A percentile compares a stretch with the other conserved stretches of the same genome.
Evolutionary conservation across 2,888 invertebrate genomes (phyloP).

Genomic region (Tetragnatha montana): DNA sequence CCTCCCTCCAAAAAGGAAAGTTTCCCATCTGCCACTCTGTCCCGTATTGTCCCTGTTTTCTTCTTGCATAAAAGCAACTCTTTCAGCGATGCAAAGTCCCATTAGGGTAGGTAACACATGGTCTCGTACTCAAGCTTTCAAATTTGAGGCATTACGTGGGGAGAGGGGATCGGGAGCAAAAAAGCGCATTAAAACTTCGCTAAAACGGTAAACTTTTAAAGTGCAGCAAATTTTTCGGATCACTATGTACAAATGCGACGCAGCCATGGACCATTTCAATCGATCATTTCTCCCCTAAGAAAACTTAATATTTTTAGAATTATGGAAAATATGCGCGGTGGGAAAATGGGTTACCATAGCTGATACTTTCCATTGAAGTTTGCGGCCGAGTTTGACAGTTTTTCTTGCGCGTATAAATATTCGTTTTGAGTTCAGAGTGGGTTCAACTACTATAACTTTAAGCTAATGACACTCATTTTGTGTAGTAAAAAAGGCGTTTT

Average conservation of each 20-base stretch:
- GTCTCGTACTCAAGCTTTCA: slow-evolving; percentile 61
- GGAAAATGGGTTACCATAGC: slow-evolving; percentile 28
- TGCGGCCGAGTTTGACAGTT: neutral
- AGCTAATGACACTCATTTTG: too few relatives aligned
- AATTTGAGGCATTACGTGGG: slow-evolving; percentile 57
- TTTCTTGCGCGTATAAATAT: neutral
- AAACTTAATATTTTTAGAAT: slow-evolving; percentile 56
- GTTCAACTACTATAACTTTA: too few relatives aligned
- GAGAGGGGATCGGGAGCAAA: slow-evolving; percentile 19
- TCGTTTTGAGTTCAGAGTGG: neutral
- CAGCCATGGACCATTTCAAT: slow-evolving; percentile 50
- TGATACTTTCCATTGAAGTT: slow-evolving; percentile 4
- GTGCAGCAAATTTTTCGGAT: slow-evolving; percentile 58
- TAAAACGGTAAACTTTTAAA: slow-evolving; percentile 65
- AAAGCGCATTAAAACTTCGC: slow-evolving; percentile 63
- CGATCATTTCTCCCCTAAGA: slow-evolving; percentile 53
- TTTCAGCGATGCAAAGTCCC: slow-evolving; percentile 48
- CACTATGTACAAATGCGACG: slow-evolving; percentile 54
- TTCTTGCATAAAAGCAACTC: slow-evolving; percentile 37
- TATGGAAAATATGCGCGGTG: slow-evolving; percentile 43
- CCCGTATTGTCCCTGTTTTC: slow-evolving; percentile 44
- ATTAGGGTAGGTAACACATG: slow-evolving; percentile 66
- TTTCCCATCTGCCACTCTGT: slow-evolving; percentile 54
- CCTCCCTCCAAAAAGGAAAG: slow-evolving; percentile 45
- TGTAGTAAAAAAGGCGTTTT: too few relatives aligned